phyloP scores from a whole-genome alignment of 2,113 vertebrate genomes.

The Castor canadensis region DNA sequence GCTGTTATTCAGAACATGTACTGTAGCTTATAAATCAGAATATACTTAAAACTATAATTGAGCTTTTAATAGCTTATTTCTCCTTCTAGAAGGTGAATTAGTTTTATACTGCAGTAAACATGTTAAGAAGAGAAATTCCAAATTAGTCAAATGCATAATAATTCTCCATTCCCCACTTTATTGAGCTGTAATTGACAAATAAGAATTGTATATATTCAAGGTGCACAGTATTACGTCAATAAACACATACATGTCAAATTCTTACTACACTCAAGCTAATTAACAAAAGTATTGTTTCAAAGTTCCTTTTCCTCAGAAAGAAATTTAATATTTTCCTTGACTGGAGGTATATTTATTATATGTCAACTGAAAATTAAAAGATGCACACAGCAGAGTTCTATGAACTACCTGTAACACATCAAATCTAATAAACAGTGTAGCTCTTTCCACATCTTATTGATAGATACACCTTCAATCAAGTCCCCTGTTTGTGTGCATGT shows the following conservation, averaged over 20 bases:
- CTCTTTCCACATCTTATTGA: not conserved
- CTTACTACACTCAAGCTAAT: no score
- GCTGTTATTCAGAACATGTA: not conserved
- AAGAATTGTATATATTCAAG: not conserved
- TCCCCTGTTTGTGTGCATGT: not conserved
- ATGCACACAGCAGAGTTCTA: not conserved
- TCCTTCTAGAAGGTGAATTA: not conserved
- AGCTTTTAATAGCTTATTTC: not conserved
- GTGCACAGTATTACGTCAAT: not conserved
- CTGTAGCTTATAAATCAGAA: no score
- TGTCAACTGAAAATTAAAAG: not conserved
- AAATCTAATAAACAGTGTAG: not conserved
- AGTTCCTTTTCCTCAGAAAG: no score
- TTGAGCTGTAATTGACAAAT: not conserved
- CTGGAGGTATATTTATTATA: not conserved
- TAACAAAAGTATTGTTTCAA: no score
- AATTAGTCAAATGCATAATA: not conserved
- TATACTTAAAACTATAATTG: not conserved
- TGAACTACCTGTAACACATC: not conserved
- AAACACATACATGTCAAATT: no score
- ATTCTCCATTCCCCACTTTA: not conserved
- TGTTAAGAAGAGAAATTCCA: not conserved
- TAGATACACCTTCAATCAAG: not conserved
- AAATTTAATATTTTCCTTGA: no score
- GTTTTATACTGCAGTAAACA: not conserved